Evolutionary conservation across 2,113 vertebrate genomes (phyloP), one percentile per base, ranked within the genome.

Genomic region (Thryonomys swinderianus): DNA sequence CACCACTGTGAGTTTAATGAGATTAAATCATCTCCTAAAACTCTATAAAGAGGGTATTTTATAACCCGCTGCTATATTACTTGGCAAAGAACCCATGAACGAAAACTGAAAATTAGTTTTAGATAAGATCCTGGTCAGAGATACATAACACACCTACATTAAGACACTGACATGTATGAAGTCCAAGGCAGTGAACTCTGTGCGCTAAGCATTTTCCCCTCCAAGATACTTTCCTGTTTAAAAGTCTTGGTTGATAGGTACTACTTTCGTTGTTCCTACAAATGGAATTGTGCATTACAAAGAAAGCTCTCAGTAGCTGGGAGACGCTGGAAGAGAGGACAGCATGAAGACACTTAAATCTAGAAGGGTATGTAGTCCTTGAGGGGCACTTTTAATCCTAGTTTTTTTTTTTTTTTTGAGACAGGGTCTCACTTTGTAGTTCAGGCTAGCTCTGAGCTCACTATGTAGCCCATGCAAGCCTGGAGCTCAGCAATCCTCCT

Each of bases 1-100:
- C 12, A 37, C n/a, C 80, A 3, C 59, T 69, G 55, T 69, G 42
- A 85, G 32, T 67, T 80, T 85, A 88, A 87, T 92, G 25, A 94
- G 30, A 88, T 2, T 85, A 62, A 88, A 76, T 85, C n/a, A 74
- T 21, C 21, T 82, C 81, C 17, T 16, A 83, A 86, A 85, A 69
- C 14, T 45, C 61, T 84, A 32, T 62, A 78, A 88, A 86, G 37
- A 59, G 37, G 21, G 23, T 25, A 32, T 74, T 87, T 86, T 51
- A 53, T 73, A 74, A 21, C 0, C 5, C 13, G 30, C 13, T 45
- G 6, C 11, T 81, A 37, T 1, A 23, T 18, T 66, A 82, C 12
- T 85, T 55, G 34, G 21, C 55, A 92, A 32, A 34, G 16, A 25
- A 3, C 20, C 3, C 1, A 2, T 59, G 27, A 40, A 92, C 78